Conservation (phyloP, 2,888 invertebrate species). For the Cheilosia scutellata region DNA sequence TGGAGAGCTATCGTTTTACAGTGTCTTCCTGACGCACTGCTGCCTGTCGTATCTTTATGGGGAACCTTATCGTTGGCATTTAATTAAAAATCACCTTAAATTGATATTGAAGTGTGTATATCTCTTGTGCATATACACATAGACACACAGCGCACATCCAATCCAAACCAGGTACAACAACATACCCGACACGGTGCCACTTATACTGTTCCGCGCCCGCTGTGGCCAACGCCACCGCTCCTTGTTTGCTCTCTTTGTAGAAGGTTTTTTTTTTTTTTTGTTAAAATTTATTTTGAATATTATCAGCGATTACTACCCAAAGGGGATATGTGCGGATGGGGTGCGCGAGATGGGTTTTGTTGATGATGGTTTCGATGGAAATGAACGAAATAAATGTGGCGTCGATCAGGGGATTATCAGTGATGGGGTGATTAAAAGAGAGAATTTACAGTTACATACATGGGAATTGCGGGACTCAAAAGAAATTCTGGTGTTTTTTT, state of each 20-base stretch:
- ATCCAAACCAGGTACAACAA: neutral
- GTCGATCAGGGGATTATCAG: conserved; percentile 55
- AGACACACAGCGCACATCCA: neutral
- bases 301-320: conserved; percentile 74
- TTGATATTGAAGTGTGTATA: conserved; percentile 71
- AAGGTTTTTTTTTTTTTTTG: conserved; percentile 17
- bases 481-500: too few relatives aligned
- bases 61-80: conserved; percentile 71
- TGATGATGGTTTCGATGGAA: conserved; percentile 45
- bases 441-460: too few relatives aligned
- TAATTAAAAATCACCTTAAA: conserved; percentile 76
- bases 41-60: conserved; percentile 68
- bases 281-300: conserved; percentile 75
- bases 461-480: neutral
- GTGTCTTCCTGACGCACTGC: conserved; percentile 66
- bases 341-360: conserved; percentile 53
- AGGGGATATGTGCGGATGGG: conserved; percentile 64
- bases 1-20: conserved; percentile 16
- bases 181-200: conserved; percentile 10
- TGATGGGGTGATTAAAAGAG: too few relatives aligned
- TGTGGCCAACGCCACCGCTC: conserved; percentile 24
- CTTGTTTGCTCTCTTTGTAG: conserved; percentile 48
- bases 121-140: conserved; percentile 35
- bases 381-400: conserved; percentile 3
- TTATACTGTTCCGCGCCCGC: conserved; percentile 19